Evolutionary conservation across 1,140 invertebrate genomes (phyloP), one percentile per base, ranked within the genome.

Genomic region (Drosophila saltans): DNA sequence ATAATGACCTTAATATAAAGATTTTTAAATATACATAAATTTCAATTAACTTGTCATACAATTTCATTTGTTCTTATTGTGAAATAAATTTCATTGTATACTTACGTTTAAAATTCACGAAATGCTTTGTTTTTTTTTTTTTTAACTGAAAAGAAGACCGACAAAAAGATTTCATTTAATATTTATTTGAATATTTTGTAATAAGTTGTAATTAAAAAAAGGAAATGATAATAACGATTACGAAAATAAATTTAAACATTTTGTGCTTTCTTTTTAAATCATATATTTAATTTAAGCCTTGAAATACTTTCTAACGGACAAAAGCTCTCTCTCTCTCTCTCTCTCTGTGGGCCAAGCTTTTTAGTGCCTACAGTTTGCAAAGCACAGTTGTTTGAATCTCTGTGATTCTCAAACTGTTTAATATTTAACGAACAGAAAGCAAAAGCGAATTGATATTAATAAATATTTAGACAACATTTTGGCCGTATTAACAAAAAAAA

Each of bases 91-190:
- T 57, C 30, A 5, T 70, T 57, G 24, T 30, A 68, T 75, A 74
- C 73, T 75, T 55, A 75, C 73, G 75, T 11, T 68, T 45, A 36
- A 75, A 24, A 9, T 16, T 75, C 48, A 68, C 43, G 10, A 26
- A 61, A 57, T 52, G 21, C 39, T 0, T 39, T 1, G 1, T 3
- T 55, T 43, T 60, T 10, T 57, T 60, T 10, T 57, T 75, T 16
- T 16, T 16, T 57, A 0, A 62, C 75, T 41, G 39, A 45, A 45
- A 40, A 57, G 59, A 33, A 1, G 7, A 5, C 6, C 45, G 45
- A 48, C 8, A 30, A 36, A 36, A 5, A 36, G 33, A 36, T 6
- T 36, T 36, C 6, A 36, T 36, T 36, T 1, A 36, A 36, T 36
- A 36, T 36, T 36, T 36, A 36, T 36, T 36, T 36, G 6, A 36